Conservation (phyloP, 2,797 vertebrate species). For the Melanotaenia nigrans region DNA sequence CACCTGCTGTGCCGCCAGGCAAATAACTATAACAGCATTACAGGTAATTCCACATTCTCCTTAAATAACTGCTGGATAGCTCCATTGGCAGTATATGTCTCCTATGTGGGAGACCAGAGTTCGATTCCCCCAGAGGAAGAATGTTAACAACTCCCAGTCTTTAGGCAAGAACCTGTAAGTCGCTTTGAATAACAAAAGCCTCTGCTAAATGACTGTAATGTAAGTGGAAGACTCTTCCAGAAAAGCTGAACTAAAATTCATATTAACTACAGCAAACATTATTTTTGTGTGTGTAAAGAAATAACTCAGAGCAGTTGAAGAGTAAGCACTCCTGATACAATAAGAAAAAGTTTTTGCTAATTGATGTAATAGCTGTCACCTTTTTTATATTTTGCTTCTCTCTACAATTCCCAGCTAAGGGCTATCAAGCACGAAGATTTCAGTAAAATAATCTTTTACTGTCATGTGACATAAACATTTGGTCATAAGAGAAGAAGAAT, state of each 20-base stretch:
- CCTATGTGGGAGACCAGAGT: too few relatives aligned
- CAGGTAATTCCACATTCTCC: slow-evolving; percentile 64
- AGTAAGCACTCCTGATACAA: background rate
- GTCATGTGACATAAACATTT: background rate
- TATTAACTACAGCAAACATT: background rate
- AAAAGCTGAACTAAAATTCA: background rate
- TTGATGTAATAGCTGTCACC: background rate
- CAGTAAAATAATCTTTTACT: background rate
- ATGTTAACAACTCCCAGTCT: too few relatives aligned
- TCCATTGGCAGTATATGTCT: too few relatives aligned
- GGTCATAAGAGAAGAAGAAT: background rate
- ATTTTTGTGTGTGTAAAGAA: background rate
- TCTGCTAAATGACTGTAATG: too few relatives aligned
- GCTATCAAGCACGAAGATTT: background rate
- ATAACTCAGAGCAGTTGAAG: background rate
- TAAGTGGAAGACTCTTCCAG: background rate
- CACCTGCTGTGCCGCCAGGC: slow-evolving; percentile 43
- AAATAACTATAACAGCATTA: slow-evolving; percentile 64
- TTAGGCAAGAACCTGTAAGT: too few relatives aligned
- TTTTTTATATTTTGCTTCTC: background rate
- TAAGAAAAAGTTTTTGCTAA: background rate
- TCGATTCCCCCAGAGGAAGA: too few relatives aligned
- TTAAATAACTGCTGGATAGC: background rate
- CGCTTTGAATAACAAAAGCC: too few relatives aligned
- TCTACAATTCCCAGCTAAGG: background rate